phyloP scores from a whole-genome alignment of 2,797 vertebrate species.

The Gymnopithys bicolor region DNA sequence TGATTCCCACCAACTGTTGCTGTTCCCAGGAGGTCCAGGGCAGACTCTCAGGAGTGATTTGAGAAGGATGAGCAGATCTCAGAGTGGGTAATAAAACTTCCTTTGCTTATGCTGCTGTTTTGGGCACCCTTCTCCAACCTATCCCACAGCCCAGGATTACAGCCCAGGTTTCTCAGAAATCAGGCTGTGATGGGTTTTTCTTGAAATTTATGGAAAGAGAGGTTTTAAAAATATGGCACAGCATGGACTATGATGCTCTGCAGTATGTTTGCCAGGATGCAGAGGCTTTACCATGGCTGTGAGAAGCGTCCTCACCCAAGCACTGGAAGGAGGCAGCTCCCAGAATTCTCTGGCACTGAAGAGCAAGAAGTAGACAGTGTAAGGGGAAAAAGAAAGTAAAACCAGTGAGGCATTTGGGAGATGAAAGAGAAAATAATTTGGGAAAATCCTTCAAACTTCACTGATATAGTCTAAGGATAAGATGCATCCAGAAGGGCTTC shows the following conservation, averaged over 20 bases:
- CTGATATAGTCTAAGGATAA: background rate
- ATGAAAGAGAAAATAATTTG: background rate
- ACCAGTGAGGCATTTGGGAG: background rate
- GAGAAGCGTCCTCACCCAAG: background rate
- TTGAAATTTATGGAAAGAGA: background rate
- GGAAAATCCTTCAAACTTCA: background rate
- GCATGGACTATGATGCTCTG: background rate
- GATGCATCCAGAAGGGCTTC: background rate
- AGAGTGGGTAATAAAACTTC: background rate
- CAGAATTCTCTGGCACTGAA: background rate
- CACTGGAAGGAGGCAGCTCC: background rate
- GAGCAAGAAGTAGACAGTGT: background rate
- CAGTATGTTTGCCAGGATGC: background rate
- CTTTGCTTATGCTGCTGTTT: background rate
- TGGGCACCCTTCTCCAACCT: accelerated
- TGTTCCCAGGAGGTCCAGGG: background rate
- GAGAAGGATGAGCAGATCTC: background rate
- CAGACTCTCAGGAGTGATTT: background rate
- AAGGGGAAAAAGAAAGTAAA: background rate
- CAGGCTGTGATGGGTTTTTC: background rate
- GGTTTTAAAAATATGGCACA: background rate
- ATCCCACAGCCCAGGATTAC: accelerated
- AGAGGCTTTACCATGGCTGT: background rate
- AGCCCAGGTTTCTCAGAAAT: background rate
- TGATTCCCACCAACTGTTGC: background rate